Evolutionary conservation across 2,797 vertebrate species (phyloP), one percentile per base, ranked within the genome.

Genomic region (Cyclura pinguis): DNA sequence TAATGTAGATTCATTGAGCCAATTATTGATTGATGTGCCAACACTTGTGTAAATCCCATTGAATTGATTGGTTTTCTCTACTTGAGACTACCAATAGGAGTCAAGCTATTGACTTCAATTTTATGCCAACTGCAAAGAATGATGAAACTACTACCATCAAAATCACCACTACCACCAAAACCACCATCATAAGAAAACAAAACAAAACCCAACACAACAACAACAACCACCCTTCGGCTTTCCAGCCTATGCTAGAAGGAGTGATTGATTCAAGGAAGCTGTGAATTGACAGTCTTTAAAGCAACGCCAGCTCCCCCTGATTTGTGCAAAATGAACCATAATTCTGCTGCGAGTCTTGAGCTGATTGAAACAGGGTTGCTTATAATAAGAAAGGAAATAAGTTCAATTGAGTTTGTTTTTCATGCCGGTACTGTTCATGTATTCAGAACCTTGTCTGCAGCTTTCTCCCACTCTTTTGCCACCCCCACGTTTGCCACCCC

Each of bases 401-500:
- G 86, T 82, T 59, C 69, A 90, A 4, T 10, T 47, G 77, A 86
- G 72, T 76, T 83, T 55, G 24, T 82, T 87, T 72, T 83, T 90
- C 80, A 55, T 83, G 84, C 52, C 47, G 76, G 62, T 62, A 50
- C 6, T 22, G 20, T 24, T 92, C 85, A 35, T 72, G 29, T 47
- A 67, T 47, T 91, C 42, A 52, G 88, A 87, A 76, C 91, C 0
- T 5, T 1, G 32, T 69, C 22, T 69, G 89, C 89, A 89, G 62
- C 90, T 88, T 2, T 0, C 91, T 89, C 80, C 59, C 0, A 0
- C 22, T 92, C 76, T 83, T 90, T 38, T 85, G 87, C 83, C 89
- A 77, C 94, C 94, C 81, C 92, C 91, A 84, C 18, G 0, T 83
- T 93, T 77, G 91, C 91, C 89, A 13, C 91, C 20, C 80, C n/a